Conservation (phyloP, 2,888 invertebrate species). For the Mythimna pallens region DNA sequence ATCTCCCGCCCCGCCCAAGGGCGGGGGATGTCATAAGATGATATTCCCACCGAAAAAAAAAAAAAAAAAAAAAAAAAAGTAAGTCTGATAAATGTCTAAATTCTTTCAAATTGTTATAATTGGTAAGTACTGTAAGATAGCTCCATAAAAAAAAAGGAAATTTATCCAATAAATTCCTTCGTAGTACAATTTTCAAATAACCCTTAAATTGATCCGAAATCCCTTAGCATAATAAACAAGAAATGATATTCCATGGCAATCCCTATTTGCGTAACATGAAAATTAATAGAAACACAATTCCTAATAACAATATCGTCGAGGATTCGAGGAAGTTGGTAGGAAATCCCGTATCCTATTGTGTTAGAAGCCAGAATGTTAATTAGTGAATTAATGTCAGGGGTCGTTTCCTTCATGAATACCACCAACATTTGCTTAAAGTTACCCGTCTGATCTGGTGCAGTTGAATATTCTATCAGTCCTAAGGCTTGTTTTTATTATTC, state of each 20-base stretch:
- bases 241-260: constrained; percentile 33
- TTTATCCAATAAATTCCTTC: constrained; percentile 30
- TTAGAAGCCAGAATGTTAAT: constrained; percentile 80
- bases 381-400: constrained; percentile 79
- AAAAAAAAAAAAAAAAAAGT: no score
- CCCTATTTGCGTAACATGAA: constrained; percentile 56
- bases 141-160: constrained; percentile 6
- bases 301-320: constrained; percentile 69
- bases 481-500: constrained; percentile 18
- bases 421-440: constrained; percentile 58
- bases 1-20: no score
- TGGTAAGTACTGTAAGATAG: neutral
- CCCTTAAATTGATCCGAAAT: constrained; percentile 18
- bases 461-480: constrained; percentile 6
- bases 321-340: constrained; percentile 74
- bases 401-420: constrained; percentile 75
- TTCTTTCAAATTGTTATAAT: neutral
- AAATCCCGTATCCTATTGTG: constrained; percentile 79
- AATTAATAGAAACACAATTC: constrained; percentile 63
- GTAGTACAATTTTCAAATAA: constrained; percentile 25
- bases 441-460: constrained; percentile 43
- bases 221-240: constrained; percentile 14
- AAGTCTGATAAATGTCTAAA: no score
- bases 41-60: no score
- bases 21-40: no score